Evolutionary conservation across 1,140 invertebrate species (phyloP).

Genomic region (Acyrthosiphon pisum): DNA sequence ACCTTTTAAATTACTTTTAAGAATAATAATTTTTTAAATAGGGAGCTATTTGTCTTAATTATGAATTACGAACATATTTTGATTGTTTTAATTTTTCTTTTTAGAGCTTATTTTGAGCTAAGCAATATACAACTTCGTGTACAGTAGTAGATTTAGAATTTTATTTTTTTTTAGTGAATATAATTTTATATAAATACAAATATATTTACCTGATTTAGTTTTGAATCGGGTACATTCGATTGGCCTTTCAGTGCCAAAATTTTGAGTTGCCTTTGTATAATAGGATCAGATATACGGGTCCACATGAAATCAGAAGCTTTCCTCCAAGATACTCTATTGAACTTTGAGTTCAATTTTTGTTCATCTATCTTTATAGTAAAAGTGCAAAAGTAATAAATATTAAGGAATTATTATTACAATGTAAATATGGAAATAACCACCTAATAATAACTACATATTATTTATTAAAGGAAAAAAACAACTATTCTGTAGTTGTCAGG

Average conservation of each 20-base stretch:
- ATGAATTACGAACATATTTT: no score
- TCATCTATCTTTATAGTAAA: constrained; percentile 63
- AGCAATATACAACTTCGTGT: no score
- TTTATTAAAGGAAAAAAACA: background rate
- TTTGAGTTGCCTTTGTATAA: constrained; percentile 74
- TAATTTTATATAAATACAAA: background rate
- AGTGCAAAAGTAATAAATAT: background rate
- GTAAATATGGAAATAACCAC: background rate
- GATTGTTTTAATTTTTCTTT: no score
- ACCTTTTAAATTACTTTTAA: no score
- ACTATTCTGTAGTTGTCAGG: background rate
- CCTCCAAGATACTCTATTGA: constrained; percentile 76
- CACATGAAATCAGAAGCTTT: constrained; percentile 74
- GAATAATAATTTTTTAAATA: no score
- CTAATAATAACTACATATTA: background rate
- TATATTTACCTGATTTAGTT: constrained; percentile 73
- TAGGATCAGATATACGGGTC: constrained; percentile 72
- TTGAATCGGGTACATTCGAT: constrained; percentile 76
- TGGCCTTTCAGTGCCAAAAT: constrained; percentile 75
- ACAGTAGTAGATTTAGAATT: background rate
- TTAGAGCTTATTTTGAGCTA: no score
- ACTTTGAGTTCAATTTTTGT: constrained; percentile 61
- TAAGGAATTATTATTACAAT: background rate
- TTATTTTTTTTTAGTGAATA: background rate
- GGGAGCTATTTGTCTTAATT: no score